Evolutionary conservation across 2,888 invertebrate species (phyloP).

Genomic region (Cecidostiba fungosa): DNA sequence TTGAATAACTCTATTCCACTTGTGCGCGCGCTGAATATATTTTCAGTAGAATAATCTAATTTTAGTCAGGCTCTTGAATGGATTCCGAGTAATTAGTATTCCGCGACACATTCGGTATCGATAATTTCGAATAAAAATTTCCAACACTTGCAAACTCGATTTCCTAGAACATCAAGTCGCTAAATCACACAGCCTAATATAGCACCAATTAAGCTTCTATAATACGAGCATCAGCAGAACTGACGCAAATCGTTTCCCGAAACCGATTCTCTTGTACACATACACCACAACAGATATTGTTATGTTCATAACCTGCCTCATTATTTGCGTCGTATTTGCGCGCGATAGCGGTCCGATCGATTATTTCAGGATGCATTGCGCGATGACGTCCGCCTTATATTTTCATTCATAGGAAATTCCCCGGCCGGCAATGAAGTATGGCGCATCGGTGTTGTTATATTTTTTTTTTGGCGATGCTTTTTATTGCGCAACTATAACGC

Average conservation of each 20-base stretch:
- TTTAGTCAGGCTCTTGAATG: constrained; percentile 23
- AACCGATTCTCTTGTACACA: not conserved
- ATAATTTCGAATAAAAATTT: not conserved
- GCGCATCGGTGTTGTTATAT: not conserved
- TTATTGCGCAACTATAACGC: not conserved
- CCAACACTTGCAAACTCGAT: not conserved
- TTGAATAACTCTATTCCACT: constrained; percentile 8
- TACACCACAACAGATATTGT: not conserved
- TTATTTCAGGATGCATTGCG: constrained; percentile 29
- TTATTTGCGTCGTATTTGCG: constrained; percentile 39
- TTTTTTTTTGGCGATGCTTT: not conserved
- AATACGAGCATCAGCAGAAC: too few relatives aligned
- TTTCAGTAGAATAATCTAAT: constrained; percentile 46
- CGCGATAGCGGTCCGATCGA: constrained; percentile 2
- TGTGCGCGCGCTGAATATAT: not conserved
- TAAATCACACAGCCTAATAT: too few relatives aligned
- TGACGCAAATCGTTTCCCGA: not conserved
- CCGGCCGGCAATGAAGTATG: not conserved
- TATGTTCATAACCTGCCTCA: not conserved
- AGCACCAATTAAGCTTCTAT: too few relatives aligned
- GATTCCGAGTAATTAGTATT: not conserved
- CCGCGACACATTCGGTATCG: not conserved
- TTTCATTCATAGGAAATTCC: constrained; percentile 32
- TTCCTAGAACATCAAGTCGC: not conserved
- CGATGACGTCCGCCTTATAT: not conserved